Base-by-base conservation (phyloP, 1,140 invertebrate genomes). In the Hylaeus anthracinus region DNA sequence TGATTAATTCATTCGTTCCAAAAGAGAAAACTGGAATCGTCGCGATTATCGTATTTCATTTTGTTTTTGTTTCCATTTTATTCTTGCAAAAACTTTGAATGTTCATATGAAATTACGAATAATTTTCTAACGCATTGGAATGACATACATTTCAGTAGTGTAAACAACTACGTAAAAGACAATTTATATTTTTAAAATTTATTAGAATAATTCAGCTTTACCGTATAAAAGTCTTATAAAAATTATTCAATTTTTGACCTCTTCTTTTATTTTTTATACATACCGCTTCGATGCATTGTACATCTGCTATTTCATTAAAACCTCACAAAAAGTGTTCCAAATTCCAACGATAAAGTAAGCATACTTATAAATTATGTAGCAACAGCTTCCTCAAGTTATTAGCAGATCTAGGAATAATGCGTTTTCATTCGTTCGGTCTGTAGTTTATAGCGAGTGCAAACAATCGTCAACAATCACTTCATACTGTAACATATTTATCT, bases 401-500 rank as follows among this genome's bases (percentile, higher is more conserved):
- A 51, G 9, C 51, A 64, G 26, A 72, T 12, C 65, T 84, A 73
- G 75, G 67, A 39, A 53, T 73, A 41, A 79, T 43, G 1, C 48
- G 61, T 58, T 61, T 84, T 26, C 58, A 82, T 80, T 79, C 58
- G n/a, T 26, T 51, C 63, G 58, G 41, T 14, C 39, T 56, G 15
- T 74, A 85, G 58, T n/a, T 73, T 56, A 26, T 79, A 61, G 63
- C 56, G 39, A 55, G 55, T 48, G 60, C 51, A 53, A 75, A 71
- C 58, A 61, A 69, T 63, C 41, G 45, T 53, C 14, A 58, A 58
- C n/a, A 56, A 64, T 72, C 72, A 84, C 12, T 79, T 56, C 77
- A 65, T 48, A 39, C 56, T 84, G 82, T 85, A 85, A 84, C 63
- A 83, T 84, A 84, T 39, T 79, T 73, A 61, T 66, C 66, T 79